Percentiles rank a stretch among this genome's conserved stretches.
These are phyloP conservation scores for Scolopax rusticola DNA, from an alignment of 2,797 vertebrate genomes.

Conservation along the genomic window DNA sequence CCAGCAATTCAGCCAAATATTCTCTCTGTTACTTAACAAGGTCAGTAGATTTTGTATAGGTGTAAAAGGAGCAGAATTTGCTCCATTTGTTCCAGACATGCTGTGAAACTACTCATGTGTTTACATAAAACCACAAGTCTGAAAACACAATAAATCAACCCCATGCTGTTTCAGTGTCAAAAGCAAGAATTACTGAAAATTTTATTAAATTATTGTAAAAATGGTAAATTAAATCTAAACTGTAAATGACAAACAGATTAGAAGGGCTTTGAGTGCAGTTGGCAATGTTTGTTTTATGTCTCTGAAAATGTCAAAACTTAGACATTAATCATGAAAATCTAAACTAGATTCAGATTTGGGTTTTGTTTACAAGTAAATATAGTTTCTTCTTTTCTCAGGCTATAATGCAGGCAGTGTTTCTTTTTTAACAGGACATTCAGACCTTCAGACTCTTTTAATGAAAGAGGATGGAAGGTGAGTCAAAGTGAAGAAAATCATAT, in stretches of 20 bases:
- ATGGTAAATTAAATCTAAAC: slow-evolving; percentile 30
- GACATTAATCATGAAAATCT: background rate
- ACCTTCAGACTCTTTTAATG: background rate
- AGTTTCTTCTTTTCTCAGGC: background rate
- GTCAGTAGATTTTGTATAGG: background rate
- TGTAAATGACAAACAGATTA: slow-evolving; percentile 40
- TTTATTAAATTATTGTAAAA: slow-evolving; percentile 38
- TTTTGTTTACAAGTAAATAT: background rate
- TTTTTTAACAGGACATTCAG: background rate
- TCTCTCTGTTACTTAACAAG: background rate
- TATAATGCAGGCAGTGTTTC: background rate
- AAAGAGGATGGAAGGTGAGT: background rate
- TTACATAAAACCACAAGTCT: slow-evolving; percentile 55
- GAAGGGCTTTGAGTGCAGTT: background rate
- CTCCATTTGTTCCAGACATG: slow-evolving; percentile 9
- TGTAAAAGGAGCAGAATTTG: slow-evolving; percentile 26
- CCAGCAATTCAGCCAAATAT: background rate
- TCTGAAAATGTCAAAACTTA: slow-evolving; percentile 10
- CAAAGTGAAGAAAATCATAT: background rate
- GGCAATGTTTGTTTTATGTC: background rate
- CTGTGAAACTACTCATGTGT: slow-evolving; percentile 65
- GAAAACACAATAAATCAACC: slow-evolving; percentile 58
- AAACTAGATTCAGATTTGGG: background rate
- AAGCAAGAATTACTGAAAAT: slow-evolving; percentile 49
- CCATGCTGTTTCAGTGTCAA: slow-evolving; percentile 55